These are phyloP conservation scores for Auanema sp. DNA, from an alignment of 2,888 invertebrate species.

Conservation along the genomic window DNA sequence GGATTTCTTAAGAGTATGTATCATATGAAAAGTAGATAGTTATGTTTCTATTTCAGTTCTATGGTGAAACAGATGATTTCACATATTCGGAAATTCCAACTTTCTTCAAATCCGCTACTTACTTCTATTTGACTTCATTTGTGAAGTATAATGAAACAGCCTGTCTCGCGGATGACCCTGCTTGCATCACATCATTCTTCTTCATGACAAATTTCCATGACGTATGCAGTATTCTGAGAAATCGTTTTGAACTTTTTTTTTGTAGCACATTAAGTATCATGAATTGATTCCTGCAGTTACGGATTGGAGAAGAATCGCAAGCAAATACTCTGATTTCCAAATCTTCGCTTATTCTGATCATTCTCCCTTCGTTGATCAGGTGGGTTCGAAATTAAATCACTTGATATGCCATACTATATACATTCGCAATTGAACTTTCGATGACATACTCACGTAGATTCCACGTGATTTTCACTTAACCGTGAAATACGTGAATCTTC, in stretches of 20 bases:
- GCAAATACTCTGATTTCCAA: slow-evolving; percentile 43
- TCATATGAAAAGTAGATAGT: background rate
- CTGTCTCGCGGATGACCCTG: slow-evolving; percentile 43
- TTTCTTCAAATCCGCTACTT: slow-evolving; percentile 56
- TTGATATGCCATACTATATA: background rate
- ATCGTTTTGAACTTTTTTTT: background rate
- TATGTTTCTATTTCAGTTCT: slow-evolving; percentile 41
- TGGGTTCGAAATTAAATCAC: slow-evolving; percentile 3
- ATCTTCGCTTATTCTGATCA: slow-evolving; percentile 56
- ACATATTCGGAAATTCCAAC: slow-evolving; percentile 57
- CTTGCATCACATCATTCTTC: slow-evolving; percentile 53
- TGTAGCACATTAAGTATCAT: slow-evolving; percentile 52
- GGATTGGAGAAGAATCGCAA: slow-evolving; percentile 53
- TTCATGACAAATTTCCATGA: slow-evolving; percentile 60
- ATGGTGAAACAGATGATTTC: slow-evolving; percentile 42
- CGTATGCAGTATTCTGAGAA: slow-evolving; percentile 17
- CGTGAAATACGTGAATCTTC: slow-evolving; percentile 1
- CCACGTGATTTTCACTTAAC: background rate
- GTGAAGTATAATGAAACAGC: slow-evolving; percentile 58
- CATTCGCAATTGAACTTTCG: background rate
- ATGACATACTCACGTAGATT: slow-evolving; percentile 2
- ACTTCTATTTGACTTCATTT: slow-evolving; percentile 55
- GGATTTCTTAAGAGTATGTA: slow-evolving; percentile 37
- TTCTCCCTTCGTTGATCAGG: slow-evolving; percentile 58
- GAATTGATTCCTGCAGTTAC: slow-evolving; percentile 53